A percentile compares a stretch with the other conserved stretches of the same genome.
Evolutionary conservation across 37 sponge, comb jelly and placozoan species (phyloP).

Genomic region (Beroe ovata): DNA sequence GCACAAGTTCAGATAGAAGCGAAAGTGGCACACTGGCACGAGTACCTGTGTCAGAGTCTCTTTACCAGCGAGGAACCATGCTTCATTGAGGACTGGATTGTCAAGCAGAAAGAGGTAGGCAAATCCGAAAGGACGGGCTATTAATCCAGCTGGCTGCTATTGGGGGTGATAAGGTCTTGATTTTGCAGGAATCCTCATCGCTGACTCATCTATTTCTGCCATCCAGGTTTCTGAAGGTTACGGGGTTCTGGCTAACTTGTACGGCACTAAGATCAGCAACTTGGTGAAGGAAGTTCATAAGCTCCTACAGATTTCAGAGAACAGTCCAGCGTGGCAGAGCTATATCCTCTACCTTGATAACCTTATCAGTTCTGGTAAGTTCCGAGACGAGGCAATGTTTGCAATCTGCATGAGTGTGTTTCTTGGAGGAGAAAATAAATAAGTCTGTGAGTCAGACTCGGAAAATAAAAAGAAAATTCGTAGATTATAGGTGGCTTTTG

Average conservation of each 20-base stretch:
- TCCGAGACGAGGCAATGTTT: too few relatives aligned
- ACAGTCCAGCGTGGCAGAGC: conserved; percentile 76
- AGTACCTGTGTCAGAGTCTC: conserved; percentile 54
- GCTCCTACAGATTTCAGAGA: conserved; percentile 70
- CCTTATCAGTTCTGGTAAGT: conserved; percentile 65
- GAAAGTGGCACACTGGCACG: conserved; percentile 54
- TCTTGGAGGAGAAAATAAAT: too few relatives aligned
- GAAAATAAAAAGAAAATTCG: too few relatives aligned
- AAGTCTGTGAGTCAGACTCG: too few relatives aligned
- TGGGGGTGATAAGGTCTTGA: too few relatives aligned
- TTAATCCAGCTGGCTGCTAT: too few relatives aligned
- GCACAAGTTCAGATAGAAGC: conserved; percentile 56
- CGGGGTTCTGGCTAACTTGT: conserved; percentile 38
- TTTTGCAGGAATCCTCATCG: too few relatives aligned
- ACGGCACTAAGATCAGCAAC: conserved; percentile 37
- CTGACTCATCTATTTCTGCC: too few relatives aligned
- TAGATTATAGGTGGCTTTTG: background rate
- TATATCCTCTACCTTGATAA: conserved; percentile 72
- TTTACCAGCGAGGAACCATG: conserved; percentile 31
- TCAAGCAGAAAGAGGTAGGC: conserved; percentile 49
- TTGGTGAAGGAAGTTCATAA: conserved; percentile 63
- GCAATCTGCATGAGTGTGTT: too few relatives aligned
- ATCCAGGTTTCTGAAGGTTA: conserved; percentile 56
- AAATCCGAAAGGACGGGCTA: too few relatives aligned
- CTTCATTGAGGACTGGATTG: conserved; percentile 66